Conservation (phyloP, 2,797 vertebrate genomes). For the Crocodylus rhombifer region DNA sequence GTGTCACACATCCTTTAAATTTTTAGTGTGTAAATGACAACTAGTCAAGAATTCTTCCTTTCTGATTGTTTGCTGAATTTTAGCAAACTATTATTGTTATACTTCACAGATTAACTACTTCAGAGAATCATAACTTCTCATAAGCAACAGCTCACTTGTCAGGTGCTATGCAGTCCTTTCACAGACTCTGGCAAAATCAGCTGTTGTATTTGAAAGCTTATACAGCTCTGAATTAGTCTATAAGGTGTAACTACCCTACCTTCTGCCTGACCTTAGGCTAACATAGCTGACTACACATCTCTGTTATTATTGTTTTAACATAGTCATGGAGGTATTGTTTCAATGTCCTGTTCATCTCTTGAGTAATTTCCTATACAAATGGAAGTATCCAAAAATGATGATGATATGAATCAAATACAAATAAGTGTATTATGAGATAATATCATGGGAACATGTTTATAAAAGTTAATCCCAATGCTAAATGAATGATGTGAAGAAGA, state of each 20-base stretch:
- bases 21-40: neutral
- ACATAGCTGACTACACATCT: too few relatives aligned
- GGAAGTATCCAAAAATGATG: neutral
- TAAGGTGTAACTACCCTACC: too few relatives aligned
- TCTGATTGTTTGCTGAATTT: neutral
- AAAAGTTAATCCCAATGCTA: neutral
- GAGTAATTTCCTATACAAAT: neutral
- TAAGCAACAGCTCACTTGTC: too few relatives aligned
- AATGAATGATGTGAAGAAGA: neutral
- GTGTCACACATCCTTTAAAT: neutral
- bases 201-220: too few relatives aligned
- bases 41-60: neutral
- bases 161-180: too few relatives aligned
- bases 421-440: neutral
- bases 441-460: neutral
- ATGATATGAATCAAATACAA: neutral
- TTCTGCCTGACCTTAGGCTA: too few relatives aligned
- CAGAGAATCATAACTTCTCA: too few relatives aligned
- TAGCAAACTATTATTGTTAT: neutral
- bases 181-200: too few relatives aligned
- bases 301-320: neutral
- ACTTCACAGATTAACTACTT: too few relatives aligned
- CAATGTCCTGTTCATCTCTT: neutral
- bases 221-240: too few relatives aligned
- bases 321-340: neutral